A percentile compares a stretch with the other conserved stretches of the same genome.
Evolutionary conservation across 1,140 invertebrate genomes (phyloP).

Genomic region (Temnothorax nylanderi): DNA sequence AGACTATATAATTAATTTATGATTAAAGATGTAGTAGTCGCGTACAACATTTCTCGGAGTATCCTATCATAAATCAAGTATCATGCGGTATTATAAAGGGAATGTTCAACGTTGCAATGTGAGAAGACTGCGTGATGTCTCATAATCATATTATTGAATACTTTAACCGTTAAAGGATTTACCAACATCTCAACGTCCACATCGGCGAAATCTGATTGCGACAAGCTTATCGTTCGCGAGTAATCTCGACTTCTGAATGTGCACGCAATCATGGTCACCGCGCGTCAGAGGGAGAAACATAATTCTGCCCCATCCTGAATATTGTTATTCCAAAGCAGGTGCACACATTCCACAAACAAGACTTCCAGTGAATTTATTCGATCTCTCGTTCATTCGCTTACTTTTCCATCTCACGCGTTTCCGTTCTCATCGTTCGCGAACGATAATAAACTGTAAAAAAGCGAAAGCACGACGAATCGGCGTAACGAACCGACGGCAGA

Average conservation of each 20-base stretch:
- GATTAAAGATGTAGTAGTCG: neutral
- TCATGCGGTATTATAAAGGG: neutral
- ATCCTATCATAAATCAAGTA: neutral
- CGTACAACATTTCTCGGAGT: neutral
- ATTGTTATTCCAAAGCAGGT: conserved; percentile 29
- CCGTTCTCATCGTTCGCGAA: neutral
- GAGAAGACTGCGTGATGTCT: neutral
- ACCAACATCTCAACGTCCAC: neutral
- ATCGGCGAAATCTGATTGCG: conserved; percentile 36
- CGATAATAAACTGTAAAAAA: conserved; percentile 16
- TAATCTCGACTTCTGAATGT: conserved; percentile 21
- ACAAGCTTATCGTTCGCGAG: conserved; percentile 31
- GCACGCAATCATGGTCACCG: neutral
- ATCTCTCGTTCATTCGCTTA: neutral
- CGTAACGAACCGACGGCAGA: conserved; percentile 7
- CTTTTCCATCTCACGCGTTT: conserved; percentile 11
- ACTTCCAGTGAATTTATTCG: conserved; percentile 4
- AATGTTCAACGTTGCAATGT: neutral
- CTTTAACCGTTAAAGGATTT: neutral
- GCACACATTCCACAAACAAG: neutral
- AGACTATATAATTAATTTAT: neutral
- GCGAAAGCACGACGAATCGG: conserved; percentile 31
- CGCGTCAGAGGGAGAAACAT: neutral
- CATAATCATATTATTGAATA: neutral
- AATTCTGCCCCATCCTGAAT: neutral